Conservation (phyloP, 2,888 invertebrate species). For the Cataglyphis altisquamis region DNA sequence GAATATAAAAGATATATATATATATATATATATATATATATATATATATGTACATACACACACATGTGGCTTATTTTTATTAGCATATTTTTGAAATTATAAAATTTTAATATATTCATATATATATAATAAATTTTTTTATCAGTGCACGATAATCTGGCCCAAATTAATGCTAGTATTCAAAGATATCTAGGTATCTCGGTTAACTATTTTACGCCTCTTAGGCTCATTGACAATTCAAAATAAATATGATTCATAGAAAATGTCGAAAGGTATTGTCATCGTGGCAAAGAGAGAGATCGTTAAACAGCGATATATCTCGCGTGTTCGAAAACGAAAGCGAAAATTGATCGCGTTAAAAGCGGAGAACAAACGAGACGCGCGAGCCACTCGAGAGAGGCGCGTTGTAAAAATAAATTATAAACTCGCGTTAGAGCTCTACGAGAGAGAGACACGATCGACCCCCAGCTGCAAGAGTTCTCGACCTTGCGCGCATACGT, state of each 20-base stretch:
- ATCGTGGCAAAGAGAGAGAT: neutral
- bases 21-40: no score
- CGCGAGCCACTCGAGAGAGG: conserved; percentile 1
- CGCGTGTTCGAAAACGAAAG: neutral
- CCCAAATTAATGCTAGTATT: neutral
- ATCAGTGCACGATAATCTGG: neutral
- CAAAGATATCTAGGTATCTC: neutral
- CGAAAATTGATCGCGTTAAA: conserved; percentile 5
- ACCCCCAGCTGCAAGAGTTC: conserved; percentile 5
- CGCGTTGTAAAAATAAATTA: conserved; percentile 39
- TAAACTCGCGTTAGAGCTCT: conserved; percentile 32
- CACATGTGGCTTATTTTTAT: neutral
- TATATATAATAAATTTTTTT: neutral
- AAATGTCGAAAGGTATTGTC: neutral
- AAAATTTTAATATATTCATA: no score
- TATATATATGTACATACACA: neutral
- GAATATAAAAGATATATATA: neutral
- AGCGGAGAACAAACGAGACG: conserved; percentile 8
- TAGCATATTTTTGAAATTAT: neutral
- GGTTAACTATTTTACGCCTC: neutral
- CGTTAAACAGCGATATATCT: neutral
- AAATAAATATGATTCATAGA: neutral
- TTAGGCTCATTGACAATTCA: neutral
- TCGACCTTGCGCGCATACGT: conserved; percentile 10
- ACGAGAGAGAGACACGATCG: neutral